Evolutionary conservation across 1,140 invertebrate species (phyloP), one percentile per base, ranked within the genome.

Genomic region (Drosophila kepulauana): DNA sequence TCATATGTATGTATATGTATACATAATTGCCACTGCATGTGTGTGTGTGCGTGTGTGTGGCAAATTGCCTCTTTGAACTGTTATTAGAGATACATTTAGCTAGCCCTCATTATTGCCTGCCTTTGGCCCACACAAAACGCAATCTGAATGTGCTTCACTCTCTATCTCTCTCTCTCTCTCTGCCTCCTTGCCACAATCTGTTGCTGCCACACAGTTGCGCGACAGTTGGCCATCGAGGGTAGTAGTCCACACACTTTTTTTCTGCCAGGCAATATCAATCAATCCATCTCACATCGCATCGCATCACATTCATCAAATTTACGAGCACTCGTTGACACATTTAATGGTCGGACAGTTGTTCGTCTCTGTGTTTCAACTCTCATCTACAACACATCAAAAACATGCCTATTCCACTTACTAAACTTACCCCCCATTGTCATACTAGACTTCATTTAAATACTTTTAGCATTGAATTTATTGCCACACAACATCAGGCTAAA

Each of bases 191-290:
- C 52, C 62, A 13, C 69, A 72, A 72, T 66, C 66, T 70, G 63
- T 52, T 51, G 35, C 35, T 38, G 35, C 35, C 72, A 63, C 58
- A 57, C 70, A 67, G 70, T 73, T 73, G 70, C 56, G 41, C 41
- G 11, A 43, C 41, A 43, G 13, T 4, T 43, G 11, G 10, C 38
- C 38, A 43, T n/a, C 35, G 10, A 43, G 20, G 20, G 20, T 25
- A 25, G 20, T 25, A 25, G 20, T 25, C 20, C 20, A 25, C 20
- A 25, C 20, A 38, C 33, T 8, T 38, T 8, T 8, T 7, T 10
- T 10, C 25, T 66, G 80, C 58, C 62, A 38, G 54, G 15, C 35
- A 45, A 61, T 61, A 76, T 84, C 81, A 82, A 82, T 82, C 81
- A 76, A 84, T 67, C 76, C 30, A 79, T 76, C 80, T 59, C 66